Conservation (phyloP, 2,797 vertebrate genomes). For the Protosalanx chinensis region DNA sequence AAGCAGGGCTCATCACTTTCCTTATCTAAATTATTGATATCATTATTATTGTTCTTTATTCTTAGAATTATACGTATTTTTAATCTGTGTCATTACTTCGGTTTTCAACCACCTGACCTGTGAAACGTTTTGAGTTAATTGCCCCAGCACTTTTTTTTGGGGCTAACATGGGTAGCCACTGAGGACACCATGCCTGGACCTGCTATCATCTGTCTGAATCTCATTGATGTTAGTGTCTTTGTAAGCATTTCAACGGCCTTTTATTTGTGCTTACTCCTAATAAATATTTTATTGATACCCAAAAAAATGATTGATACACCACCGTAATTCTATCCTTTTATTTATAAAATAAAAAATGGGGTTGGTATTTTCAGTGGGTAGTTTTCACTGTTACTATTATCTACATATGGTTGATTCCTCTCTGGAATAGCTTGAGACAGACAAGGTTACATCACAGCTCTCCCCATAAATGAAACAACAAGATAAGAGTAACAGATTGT, state of each 20-base stretch:
- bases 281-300: conserved; percentile 1
- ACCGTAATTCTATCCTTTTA: too few relatives aligned
- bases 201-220: conserved; percentile 21
- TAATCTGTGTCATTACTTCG: conserved; percentile 17
- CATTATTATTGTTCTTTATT: conserved; percentile 34
- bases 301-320: too few relatives aligned
- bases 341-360: too few relatives aligned
- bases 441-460: conserved; percentile 51
- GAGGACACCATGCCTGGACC: conserved; percentile 44
- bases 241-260: not conserved
- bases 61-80: not conserved
- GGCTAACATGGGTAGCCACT: conserved; percentile 36
- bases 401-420: not conserved
- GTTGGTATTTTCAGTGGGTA: too few relatives aligned
- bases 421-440: not conserved
- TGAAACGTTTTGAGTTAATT: too few relatives aligned
- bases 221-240: not conserved
- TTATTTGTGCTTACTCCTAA: not conserved
- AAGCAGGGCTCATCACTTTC: not conserved
- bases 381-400: not conserved
- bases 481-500: too few relatives aligned
- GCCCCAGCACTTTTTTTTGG: not conserved
- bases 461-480: conserved; percentile 62
- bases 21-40: too few relatives aligned
- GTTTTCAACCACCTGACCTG: too few relatives aligned